Percentiles rank a stretch among this genome's conserved stretches.
phyloP scores from a whole-genome alignment of 2,113 vertebrate species.

The Nothocercus julius region DNA sequence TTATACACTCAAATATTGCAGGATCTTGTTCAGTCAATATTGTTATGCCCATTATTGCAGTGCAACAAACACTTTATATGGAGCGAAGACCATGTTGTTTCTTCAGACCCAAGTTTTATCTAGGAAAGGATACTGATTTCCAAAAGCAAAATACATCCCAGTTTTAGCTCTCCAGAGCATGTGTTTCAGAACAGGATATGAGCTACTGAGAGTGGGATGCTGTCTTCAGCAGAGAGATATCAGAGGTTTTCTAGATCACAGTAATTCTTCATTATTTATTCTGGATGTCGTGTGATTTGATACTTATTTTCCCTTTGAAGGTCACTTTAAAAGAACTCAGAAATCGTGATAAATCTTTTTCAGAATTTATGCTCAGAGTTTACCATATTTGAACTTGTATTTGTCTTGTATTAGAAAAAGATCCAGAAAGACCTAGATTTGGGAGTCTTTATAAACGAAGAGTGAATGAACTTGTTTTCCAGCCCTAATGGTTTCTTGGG shows the following conservation, averaged over 20 bases:
- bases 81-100: background rate
- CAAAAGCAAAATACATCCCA: background rate
- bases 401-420: background rate
- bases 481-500: background rate
- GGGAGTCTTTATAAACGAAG: background rate
- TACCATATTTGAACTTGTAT: background rate
- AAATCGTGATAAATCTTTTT: background rate
- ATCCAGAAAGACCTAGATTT: background rate
- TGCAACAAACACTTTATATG: background rate
- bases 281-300: background rate
- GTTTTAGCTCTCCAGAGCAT: background rate
- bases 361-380: background rate
- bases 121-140: background rate
- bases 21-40: background rate
- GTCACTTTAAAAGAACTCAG: background rate
- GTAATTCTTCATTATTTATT: background rate
- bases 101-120: background rate
- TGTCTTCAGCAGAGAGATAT: background rate
- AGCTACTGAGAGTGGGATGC: background rate
- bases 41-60: background rate
- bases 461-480: background rate
- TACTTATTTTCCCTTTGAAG: background rate
- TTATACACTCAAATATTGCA: background rate
- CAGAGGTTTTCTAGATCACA: background rate
- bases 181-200: background rate